These are phyloP conservation scores for Holocentrus rufus DNA, from an alignment of 2,797 vertebrate genomes.

Conservation along the genomic window DNA sequence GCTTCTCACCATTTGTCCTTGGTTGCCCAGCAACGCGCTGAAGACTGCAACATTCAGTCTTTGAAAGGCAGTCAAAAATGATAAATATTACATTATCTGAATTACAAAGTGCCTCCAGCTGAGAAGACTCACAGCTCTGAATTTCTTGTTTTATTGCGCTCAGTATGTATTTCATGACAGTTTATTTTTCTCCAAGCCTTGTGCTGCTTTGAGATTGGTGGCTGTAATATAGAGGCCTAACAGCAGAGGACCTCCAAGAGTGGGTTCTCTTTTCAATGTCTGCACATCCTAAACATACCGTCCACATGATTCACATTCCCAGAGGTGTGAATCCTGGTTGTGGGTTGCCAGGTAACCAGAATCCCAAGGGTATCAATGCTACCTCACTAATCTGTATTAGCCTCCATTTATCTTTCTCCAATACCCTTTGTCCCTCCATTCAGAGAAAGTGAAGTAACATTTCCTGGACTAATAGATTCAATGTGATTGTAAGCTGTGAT, in stretches of 20 bases:
- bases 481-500: slow-evolving; percentile 24
- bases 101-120: background rate
- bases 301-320: slow-evolving; percentile 70
- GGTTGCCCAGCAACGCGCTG: slow-evolving; percentile 85
- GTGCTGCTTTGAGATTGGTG: background rate
- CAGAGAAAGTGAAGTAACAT: slow-evolving; percentile 38
- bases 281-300: slow-evolving; percentile 51
- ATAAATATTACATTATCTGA: slow-evolving; percentile 12
- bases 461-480: slow-evolving; percentile 36
- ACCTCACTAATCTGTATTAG: slow-evolving; percentile 69
- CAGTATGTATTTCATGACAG: background rate
- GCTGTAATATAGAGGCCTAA: slow-evolving; percentile 49
- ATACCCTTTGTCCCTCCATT: slow-evolving; percentile 32
- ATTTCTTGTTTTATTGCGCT: background rate
- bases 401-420: slow-evolving; percentile 58
- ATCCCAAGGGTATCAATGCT: slow-evolving; percentile 72
- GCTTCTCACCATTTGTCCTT: slow-evolving; percentile 73
- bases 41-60: slow-evolving; percentile 43
- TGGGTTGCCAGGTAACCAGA: slow-evolving; percentile 83
- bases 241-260: slow-evolving; percentile 71
- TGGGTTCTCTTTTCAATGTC: slow-evolving; percentile 31
- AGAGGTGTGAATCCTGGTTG: slow-evolving; percentile 75
- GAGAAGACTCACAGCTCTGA: background rate
- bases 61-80: slow-evolving; percentile 13
- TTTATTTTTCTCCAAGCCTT: slow-evolving; percentile 11